Conservation (phyloP, 2,113 vertebrate genomes). For the Otocyon megalotis region DNA sequence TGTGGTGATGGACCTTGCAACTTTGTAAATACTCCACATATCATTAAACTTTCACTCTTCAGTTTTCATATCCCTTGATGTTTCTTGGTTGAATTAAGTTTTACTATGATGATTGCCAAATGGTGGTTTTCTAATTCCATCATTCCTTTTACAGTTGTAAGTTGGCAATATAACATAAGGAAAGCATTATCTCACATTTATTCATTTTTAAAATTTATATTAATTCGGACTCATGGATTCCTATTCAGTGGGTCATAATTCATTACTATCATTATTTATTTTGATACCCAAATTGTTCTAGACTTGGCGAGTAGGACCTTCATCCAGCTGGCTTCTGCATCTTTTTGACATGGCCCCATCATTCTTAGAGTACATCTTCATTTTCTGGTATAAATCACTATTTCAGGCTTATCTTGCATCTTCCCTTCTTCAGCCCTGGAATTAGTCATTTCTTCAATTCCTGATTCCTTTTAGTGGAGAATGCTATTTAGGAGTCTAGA, state of each 20-base stretch:
- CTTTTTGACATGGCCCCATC: neutral
- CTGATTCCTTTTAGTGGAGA: neutral
- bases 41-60: neutral
- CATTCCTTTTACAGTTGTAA: neutral
- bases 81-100: slow-evolving; percentile 1
- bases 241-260: neutral
- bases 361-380: neutral
- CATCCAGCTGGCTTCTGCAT: neutral
- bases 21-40: neutral
- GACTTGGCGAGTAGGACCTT: neutral
- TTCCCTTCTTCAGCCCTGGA: neutral
- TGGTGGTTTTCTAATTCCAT: neutral
- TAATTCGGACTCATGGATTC: neutral
- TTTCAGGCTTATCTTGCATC: neutral
- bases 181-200: neutral
- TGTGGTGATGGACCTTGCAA: neutral
- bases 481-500: neutral
- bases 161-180: neutral
- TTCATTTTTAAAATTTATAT: neutral
- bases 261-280: neutral
- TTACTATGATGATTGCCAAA: neutral
- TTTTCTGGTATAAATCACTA: neutral
- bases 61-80: neutral
- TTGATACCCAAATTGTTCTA: neutral
- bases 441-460: neutral